Percentiles rank a stretch among this genome's conserved stretches.
Evolutionary conservation across 64 coral and sea anemone species (phyloP).

Genomic region (Montipora foliosa): DNA sequence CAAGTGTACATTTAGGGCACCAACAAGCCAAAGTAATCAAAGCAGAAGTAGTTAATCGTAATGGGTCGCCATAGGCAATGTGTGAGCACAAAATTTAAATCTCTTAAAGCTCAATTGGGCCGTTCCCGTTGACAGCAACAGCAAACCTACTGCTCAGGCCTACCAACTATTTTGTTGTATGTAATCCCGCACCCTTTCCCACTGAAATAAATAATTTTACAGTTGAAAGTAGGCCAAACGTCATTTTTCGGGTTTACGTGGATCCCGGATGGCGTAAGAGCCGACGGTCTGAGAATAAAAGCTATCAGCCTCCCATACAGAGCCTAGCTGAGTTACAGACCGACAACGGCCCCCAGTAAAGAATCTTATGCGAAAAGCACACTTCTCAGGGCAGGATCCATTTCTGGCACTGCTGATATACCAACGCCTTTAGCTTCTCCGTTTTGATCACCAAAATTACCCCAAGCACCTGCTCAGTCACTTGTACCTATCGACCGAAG

Average conservation of each 20-base stretch:
- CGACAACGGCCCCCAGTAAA: too few relatives aligned
- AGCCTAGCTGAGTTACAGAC: conserved; percentile 51
- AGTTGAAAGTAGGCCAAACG: conserved; percentile 63
- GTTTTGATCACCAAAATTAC: too few relatives aligned
- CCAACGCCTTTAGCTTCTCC: too few relatives aligned
- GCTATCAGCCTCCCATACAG: conserved; percentile 46
- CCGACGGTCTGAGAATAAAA: conserved; percentile 59
- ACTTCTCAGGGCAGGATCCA: too few relatives aligned
- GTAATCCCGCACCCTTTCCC: conserved; percentile 46
- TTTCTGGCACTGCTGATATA: too few relatives aligned
- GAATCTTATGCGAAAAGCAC: too few relatives aligned
- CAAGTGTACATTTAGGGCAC: conserved; percentile 49
- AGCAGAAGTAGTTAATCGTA: conserved; percentile 49
- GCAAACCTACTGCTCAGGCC: background rate
- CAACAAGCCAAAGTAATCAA: conserved; percentile 28
- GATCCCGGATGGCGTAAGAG: conserved; percentile 46
- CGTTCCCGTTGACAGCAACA: conserved; percentile 36
- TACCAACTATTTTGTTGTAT: background rate
- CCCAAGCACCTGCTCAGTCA: background rate
- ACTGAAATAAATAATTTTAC: conserved; percentile 64
- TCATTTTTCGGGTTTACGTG: conserved; percentile 5
- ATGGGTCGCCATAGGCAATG: conserved; percentile 54
- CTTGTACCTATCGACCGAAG: background rate
- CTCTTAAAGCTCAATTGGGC: conserved; percentile 71
- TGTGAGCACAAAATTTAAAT: conserved; percentile 57